Evolutionary conservation across 2,113 vertebrate genomes (phyloP).

Genomic region (Chunga burmeisteri): DNA sequence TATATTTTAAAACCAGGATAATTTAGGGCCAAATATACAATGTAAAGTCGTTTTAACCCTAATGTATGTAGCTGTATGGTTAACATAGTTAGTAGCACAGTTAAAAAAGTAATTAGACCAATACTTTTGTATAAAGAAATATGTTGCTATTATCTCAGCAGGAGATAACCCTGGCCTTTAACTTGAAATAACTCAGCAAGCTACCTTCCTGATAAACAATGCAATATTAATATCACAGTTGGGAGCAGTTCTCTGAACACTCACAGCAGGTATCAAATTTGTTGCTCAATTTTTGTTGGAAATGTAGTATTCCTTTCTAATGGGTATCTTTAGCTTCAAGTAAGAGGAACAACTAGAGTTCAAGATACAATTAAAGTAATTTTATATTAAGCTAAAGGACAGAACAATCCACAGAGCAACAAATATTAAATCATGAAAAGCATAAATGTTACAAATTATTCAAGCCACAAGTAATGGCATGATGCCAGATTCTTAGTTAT

Average conservation of each 20-base stretch:
- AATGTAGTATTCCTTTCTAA: constrained; percentile 50
- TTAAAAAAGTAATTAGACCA: constrained; percentile 64
- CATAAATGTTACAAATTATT: neutral
- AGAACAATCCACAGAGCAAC: neutral
- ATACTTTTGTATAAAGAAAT: constrained; percentile 43
- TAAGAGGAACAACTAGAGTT: constrained; percentile 10
- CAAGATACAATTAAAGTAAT: constrained; percentile 45
- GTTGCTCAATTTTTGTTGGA: constrained; percentile 51
- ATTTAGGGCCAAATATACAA: neutral
- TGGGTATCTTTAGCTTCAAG: constrained; percentile 28
- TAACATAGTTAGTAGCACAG: neutral
- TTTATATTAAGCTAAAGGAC: constrained; percentile 4
- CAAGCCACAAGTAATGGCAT: neutral
- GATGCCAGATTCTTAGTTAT: neutral
- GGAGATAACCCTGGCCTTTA: constrained; percentile 69
- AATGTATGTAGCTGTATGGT: neutral
- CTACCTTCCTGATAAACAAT: constrained; percentile 75
- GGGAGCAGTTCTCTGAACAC: constrained; percentile 55
- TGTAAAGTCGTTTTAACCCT: neutral
- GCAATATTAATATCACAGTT: constrained; percentile 76
- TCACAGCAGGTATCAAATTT: constrained; percentile 69
- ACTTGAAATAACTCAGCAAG: constrained; percentile 64
- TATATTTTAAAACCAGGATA: neutral
- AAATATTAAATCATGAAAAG: neutral
- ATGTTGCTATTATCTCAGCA: constrained; percentile 47